Base-by-base conservation (phyloP, 2,797 vertebrate genomes). In the Sebastes nivosus region DNA sequence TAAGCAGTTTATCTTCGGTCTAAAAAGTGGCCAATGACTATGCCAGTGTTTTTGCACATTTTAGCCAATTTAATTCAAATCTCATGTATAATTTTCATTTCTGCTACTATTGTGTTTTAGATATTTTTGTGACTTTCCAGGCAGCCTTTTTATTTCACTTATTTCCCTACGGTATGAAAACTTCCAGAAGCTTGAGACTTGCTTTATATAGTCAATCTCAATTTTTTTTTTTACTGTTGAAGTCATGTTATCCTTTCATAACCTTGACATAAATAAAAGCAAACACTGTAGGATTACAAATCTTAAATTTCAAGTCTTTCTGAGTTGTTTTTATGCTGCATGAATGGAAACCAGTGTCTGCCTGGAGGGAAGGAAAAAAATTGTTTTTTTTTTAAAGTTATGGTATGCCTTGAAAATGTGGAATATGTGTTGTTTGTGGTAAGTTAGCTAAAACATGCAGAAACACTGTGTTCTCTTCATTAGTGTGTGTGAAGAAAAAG, bases 61-160 rank as follows among this genome's bases (percentile, higher is more conserved):
- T 80, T 79, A 86, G 75, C 73, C 64, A 75, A 72, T 91, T 86
- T 55, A 82, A 67, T 68, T 72, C 27, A 78, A 70, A 82, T 82
- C 24, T 79, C 54, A 24, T 27, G 6, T 52, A 12, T 24, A 63
- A 18, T 54, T 58, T 75, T 42, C 24, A 60, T 67, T 36, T 42
- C 18, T 75, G 50, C 67, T 60, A 59, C 71, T 66, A 34, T 59
- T 25, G 20, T 42, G 13, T 87, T 76, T 75, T 64, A 79, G 50
- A 57, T 72, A 64, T 72, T 57, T 77, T 74, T 68, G 20, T 11
- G 2, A 55, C 11, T 22, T 69, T 70, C 36, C 30, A 55, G 75
- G 60, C 38, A 72, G 65, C 38, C 20, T 18, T 78, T 73, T 73
- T 64, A 24, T 59, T 38, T 66, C 3, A 13, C 6, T 42, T 61